Conservation (phyloP, 2,113 vertebrate genomes). For the human region DNA sequence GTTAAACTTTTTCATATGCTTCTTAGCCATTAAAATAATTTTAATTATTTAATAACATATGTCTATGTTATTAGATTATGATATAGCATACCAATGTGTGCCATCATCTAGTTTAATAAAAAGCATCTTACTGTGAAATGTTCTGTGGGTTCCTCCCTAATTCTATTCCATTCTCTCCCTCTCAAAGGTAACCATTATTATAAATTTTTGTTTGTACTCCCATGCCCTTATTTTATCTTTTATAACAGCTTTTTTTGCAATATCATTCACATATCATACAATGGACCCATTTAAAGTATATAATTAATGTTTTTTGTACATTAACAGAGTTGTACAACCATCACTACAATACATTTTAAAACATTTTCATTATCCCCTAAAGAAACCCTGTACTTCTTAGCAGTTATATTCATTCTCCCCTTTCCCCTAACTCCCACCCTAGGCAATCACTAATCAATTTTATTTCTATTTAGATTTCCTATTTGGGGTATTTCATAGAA, state of each 20-base stretch:
- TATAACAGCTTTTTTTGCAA: not conserved
- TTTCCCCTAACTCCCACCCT: too few species aligned
- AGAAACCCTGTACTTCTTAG: not conserved
- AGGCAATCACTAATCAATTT: not conserved
- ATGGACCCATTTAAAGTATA: not conserved
- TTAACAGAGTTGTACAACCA: not conserved
- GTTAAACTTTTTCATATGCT: not conserved
- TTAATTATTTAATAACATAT: not conserved
- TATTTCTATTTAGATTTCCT: not conserved
- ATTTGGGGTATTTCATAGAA: not conserved
- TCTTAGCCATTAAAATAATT: slow-evolving; percentile 1
- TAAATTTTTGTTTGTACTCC: not conserved
- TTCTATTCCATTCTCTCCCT: not conserved
- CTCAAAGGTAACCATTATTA: not conserved
- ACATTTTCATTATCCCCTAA: not conserved
- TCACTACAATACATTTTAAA: not conserved
- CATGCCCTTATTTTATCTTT: not conserved
- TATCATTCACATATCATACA: not conserved
- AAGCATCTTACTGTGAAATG: not conserved
- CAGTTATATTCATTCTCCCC: not conserved
- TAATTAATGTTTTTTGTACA: not conserved
- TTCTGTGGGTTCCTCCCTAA: not conserved
- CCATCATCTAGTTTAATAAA: not conserved
- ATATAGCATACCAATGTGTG: not conserved
- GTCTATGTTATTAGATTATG: not conserved